Evolutionary conservation across 2,888 invertebrate genomes (phyloP).

Genomic region (Hermodice carunculata): DNA sequence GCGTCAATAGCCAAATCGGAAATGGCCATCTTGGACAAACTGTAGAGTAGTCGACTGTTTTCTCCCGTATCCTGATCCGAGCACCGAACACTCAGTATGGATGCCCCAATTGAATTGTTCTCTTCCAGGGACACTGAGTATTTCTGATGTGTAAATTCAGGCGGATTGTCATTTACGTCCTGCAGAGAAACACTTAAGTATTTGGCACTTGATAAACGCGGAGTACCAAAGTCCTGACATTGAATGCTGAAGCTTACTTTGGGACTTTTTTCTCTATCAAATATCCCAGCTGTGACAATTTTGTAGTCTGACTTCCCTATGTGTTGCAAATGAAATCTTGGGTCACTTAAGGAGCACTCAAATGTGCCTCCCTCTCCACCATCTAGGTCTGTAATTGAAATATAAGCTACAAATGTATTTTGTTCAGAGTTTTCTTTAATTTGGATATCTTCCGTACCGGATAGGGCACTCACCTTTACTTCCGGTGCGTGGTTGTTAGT

Average conservation of each 20-base stretch:
- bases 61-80: no score
- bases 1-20: no score
- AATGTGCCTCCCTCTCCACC: background rate
- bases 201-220: no score
- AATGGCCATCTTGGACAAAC: no score
- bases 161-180: no score
- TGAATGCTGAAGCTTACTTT: background rate
- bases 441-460: background rate
- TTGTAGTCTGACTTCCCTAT: slow-evolving; percentile 2
- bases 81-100: no score
- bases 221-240: slow-evolving; percentile 5
- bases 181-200: no score
- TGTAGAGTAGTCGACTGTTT: no score
- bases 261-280: slow-evolving; percentile 3
- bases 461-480: slow-evolving; percentile 84
- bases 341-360: background rate
- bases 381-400: slow-evolving; percentile 13
- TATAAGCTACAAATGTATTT: slow-evolving; percentile 11
- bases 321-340: background rate
- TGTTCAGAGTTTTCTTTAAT: background rate
- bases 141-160: no score
- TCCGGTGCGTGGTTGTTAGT: slow-evolving; percentile 90
- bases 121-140: no score
- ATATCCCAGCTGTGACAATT: slow-evolving; percentile 7
- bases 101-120: no score